Conservation (phyloP, 2,888 invertebrate genomes). For the Pandemis cinnamomeana region DNA sequence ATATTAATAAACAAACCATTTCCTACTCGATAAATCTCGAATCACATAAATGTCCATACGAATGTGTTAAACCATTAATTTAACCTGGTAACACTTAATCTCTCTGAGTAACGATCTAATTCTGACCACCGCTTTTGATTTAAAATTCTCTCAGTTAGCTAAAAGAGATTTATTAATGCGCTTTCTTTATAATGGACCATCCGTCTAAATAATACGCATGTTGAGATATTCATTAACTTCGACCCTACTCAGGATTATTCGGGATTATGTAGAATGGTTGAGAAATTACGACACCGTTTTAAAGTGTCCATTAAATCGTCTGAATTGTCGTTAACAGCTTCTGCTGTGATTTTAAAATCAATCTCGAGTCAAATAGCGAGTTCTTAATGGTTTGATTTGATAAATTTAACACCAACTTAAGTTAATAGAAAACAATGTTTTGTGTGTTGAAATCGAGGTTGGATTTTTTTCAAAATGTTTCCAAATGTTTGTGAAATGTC, state of each 20-base stretch:
- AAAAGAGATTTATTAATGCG: slow-evolving; percentile 28
- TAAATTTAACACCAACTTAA: background rate
- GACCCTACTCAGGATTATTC: slow-evolving; percentile 28
- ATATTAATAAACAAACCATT: slow-evolving; percentile 32
- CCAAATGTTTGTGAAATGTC: too few relatives aligned
- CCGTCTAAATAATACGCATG: slow-evolving; percentile 16
- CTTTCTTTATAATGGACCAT: slow-evolving; percentile 23
- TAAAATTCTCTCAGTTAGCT: slow-evolving; percentile 4
- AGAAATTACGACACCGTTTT: slow-evolving; percentile 20
- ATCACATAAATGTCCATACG: slow-evolving; percentile 28
- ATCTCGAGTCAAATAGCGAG: background rate
- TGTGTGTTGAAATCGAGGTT: too few relatives aligned
- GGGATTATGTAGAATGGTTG: slow-evolving; percentile 19
- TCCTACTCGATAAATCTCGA: slow-evolving; percentile 21
- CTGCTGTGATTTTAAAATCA: background rate
- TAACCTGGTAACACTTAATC: slow-evolving; percentile 13
- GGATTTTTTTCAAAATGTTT: too few relatives aligned
- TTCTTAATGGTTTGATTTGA: background rate
- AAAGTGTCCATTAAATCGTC: background rate
- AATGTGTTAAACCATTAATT: slow-evolving; percentile 30
- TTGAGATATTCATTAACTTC: slow-evolving; percentile 13
- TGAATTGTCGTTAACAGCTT: background rate
- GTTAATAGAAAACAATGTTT: background rate
- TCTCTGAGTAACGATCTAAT: slow-evolving; percentile 25
- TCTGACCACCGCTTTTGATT: slow-evolving; percentile 13